Base-by-base conservation (phyloP, 2,888 invertebrate genomes). In the Gandaritis pyraliata region DNA sequence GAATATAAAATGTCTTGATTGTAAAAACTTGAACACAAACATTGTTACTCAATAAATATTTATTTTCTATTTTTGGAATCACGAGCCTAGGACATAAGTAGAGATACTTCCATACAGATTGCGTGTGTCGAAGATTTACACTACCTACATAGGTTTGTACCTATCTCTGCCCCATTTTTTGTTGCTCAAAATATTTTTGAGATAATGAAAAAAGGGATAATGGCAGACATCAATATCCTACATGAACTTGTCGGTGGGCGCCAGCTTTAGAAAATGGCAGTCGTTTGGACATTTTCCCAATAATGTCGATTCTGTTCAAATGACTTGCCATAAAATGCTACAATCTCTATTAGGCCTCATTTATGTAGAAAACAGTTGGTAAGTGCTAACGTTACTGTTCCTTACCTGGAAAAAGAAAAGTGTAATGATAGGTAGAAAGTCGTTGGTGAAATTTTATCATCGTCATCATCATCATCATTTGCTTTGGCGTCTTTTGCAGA, bases 1-100 rank as follows among this genome's bases (percentile, higher is more conserved):
- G 69, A 67, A 67, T 65, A 13, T 61, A 53, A 62, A 69, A 65
- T 59, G 45, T 36, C 80, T 77, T 85, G 83, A 86, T 83, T 83
- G 82, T 80, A 77, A 73, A 36, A 15, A 41, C 30, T 56, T 18
- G 10, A 30, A 55, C 41, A 15, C 43, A 52, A n/a, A 38, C 0
- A 6, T 38, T 10, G 33, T 33, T 7, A 33, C 33, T 8, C 33
- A 33, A 33, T 33, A 6, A 33, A 11, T 33, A 33, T 7, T 6
- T 33, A 33, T 8, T 33, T 8, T 33, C 8, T 2, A 33, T 8
- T 29, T 29, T 33, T 33, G 33, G 10, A 33, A 33, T 0, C 23
- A 23, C 23, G 23, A 6, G 23, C 33, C 1, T 33, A 10, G 5
- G 4, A 33, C 1, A 23, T 18, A 10, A 54, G 41, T 41, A 11